Evolutionary conservation across 2,797 vertebrate genomes (phyloP).

Genomic region (Xerus rutilus): DNA sequence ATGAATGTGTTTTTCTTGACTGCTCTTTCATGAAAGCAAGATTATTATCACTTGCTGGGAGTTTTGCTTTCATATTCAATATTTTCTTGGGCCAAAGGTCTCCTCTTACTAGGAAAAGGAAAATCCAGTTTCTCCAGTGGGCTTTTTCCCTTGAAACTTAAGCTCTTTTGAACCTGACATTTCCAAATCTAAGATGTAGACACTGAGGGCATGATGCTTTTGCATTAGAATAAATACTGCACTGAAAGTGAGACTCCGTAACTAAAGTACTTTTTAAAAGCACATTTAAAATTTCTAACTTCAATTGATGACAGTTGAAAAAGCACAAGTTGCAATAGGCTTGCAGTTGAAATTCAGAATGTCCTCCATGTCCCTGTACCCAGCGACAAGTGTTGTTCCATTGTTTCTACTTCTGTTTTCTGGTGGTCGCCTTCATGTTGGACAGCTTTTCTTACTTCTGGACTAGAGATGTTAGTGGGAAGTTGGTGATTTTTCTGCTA

Average conservation of each 20-base stretch:
- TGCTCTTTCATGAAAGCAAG: constrained; percentile 78
- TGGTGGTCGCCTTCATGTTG: background rate
- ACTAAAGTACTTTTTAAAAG: background rate
- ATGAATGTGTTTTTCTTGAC: constrained; percentile 74
- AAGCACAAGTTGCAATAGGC: background rate
- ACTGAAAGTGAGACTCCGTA: background rate
- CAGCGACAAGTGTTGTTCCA: background rate
- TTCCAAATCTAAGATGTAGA: constrained; percentile 11
- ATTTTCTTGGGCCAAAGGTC: constrained; percentile 28
- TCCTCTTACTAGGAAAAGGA: constrained; percentile 36
- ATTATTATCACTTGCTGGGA: constrained; percentile 73
- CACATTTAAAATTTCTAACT: background rate
- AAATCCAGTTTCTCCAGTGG: constrained; percentile 22
- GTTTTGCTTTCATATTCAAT: constrained; percentile 65
- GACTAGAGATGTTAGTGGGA: background rate
- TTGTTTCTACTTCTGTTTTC: background rate
- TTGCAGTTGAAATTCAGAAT: background rate
- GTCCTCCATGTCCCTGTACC: background rate
- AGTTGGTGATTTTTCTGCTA: background rate
- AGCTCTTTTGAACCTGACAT: constrained; percentile 17
- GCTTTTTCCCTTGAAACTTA: constrained; percentile 30
- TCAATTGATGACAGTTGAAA: constrained; percentile 7
- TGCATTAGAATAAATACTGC: background rate
- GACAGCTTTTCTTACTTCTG: constrained; percentile 15
- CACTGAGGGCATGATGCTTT: background rate